phyloP scores from a whole-genome alignment of 2,797 vertebrate genomes.

The Aplochiton taeniatus region DNA sequence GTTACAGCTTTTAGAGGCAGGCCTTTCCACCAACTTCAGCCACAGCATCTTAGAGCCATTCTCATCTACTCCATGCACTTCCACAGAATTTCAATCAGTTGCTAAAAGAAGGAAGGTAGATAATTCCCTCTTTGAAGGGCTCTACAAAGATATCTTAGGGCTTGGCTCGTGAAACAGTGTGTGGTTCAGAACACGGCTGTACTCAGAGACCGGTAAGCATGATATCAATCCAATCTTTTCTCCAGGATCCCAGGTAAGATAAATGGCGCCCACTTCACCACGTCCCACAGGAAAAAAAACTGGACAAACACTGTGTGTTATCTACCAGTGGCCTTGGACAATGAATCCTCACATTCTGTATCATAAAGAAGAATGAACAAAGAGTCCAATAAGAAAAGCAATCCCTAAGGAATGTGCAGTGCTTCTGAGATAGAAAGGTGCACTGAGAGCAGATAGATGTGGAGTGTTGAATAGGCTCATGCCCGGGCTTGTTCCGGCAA shows the following conservation, averaged over 20 bases:
- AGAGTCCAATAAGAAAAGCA: conserved; percentile 2
- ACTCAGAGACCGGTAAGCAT: too few relatives aligned
- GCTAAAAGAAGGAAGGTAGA: too few relatives aligned
- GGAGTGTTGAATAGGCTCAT: conserved; percentile 27
- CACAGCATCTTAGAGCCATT: too few relatives aligned
- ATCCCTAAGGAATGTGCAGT: conserved; percentile 6
- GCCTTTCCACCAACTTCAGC: too few relatives aligned
- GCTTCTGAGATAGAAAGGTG: not conserved
- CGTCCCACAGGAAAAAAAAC: conserved; percentile 20
- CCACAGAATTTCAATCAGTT: too few relatives aligned
- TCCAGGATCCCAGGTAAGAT: conserved; percentile 15
- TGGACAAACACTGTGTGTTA: too few relatives aligned
- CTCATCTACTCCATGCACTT: too few relatives aligned
- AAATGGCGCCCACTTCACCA: conserved; percentile 20
- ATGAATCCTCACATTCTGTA: conserved; percentile 33
- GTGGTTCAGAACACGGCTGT: too few relatives aligned
- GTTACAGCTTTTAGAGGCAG: too few relatives aligned
- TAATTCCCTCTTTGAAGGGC: too few relatives aligned
- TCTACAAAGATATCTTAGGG: too few relatives aligned
- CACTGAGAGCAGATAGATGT: conserved; percentile 11
- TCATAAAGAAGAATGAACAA: conserved; percentile 39
- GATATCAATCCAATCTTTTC: conserved; percentile 22
- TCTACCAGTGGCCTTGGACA: conserved; percentile 26
- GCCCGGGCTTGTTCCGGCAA: conserved; percentile 37
- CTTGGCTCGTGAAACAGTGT: not conserved